phyloP scores from a whole-genome alignment of 1,140 invertebrate genomes.

The Diabrotica undecimpunctata region DNA sequence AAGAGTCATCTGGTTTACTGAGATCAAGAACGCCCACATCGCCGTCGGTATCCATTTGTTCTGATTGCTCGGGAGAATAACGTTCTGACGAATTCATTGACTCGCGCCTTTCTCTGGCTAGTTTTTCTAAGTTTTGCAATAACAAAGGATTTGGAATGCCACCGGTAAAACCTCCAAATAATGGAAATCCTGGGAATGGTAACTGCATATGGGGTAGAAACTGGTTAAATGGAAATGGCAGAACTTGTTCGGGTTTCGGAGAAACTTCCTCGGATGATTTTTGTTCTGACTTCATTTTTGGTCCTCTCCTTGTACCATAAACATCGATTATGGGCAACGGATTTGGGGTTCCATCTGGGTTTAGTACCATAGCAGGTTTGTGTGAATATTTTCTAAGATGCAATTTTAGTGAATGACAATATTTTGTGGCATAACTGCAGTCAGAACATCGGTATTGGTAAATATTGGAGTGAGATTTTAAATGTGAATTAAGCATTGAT shows the following conservation, averaged over 20 bases:
- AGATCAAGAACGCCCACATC: slow-evolving; percentile 54
- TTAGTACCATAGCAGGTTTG: slow-evolving; percentile 78
- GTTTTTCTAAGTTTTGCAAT: slow-evolving; percentile 17
- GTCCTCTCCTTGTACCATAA: slow-evolving; percentile 82
- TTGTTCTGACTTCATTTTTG: slow-evolving; percentile 56
- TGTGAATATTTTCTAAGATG: slow-evolving; percentile 92
- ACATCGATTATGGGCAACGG: slow-evolving; percentile 85
- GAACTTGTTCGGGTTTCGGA: slow-evolving; percentile 23
- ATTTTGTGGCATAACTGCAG: slow-evolving; percentile 97
- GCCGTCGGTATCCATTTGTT: slow-evolving; percentile 14
- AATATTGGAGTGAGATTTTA: slow-evolving; percentile 95
- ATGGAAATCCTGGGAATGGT: slow-evolving; percentile 39
- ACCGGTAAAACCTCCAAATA: slow-evolving; percentile 40
- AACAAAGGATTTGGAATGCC: slow-evolving; percentile 44
- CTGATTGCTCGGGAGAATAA: neutral
- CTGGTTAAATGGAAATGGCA: slow-evolving; percentile 36
- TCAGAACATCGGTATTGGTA: slow-evolving; percentile 95
- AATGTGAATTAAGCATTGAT: slow-evolving; percentile 98
- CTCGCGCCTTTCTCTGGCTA: slow-evolving; percentile 11
- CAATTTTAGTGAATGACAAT: slow-evolving; percentile 94
- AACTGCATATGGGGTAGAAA: slow-evolving; percentile 27
- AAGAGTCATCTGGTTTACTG: slow-evolving; percentile 48
- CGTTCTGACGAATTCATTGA: neutral
- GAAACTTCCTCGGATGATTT: slow-evolving; percentile 16
- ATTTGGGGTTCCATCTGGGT: slow-evolving; percentile 83